These are phyloP conservation scores for Corydoras maculifer DNA, from an alignment of 2,113 vertebrate genomes.

Conservation along the genomic window DNA sequence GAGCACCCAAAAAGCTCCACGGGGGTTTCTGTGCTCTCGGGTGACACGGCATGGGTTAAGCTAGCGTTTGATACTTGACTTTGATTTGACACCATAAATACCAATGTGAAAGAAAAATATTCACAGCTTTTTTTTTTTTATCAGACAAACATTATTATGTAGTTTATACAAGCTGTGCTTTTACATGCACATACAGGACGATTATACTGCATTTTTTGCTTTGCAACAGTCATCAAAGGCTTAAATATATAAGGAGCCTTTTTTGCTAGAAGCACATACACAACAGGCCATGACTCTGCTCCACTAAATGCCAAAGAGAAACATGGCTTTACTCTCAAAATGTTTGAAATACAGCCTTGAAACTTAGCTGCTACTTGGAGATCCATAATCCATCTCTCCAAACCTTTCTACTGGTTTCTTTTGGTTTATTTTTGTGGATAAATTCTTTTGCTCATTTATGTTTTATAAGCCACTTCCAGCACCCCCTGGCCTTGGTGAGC, in stretches of 20 bases:
- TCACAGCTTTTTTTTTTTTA: conserved; percentile 21
- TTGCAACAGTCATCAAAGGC: conserved; percentile 20
- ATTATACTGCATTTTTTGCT: conserved; percentile 31
- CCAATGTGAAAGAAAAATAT: conserved; percentile 19
- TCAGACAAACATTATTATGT: conserved; percentile 5
- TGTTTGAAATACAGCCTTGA: conserved; percentile 1
- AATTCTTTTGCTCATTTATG: neutral
- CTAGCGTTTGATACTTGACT: too few relatives aligned
- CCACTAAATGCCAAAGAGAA: conserved; percentile 22
- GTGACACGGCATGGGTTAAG: too few relatives aligned
- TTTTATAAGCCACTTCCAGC: conserved; percentile 57
- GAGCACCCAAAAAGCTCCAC: too few relatives aligned
- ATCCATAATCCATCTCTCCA: conserved; percentile 7
- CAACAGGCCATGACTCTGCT: conserved; percentile 21
- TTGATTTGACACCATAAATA: neutral
- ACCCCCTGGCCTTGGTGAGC: conserved; percentile 55
- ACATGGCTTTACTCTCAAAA: conserved; percentile 25
- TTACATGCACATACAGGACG: conserved; percentile 21
- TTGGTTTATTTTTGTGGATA: neutral
- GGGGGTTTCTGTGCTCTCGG: too few relatives aligned
- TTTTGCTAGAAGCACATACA: conserved; percentile 15
- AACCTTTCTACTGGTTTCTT: neutral
- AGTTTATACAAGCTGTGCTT: conserved; percentile 10
- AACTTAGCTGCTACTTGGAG: conserved; percentile 14
- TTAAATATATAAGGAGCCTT: conserved; percentile 19